phyloP scores from a whole-genome alignment of 2,113 vertebrate genomes.

The Agapornis roseicollis region DNA sequence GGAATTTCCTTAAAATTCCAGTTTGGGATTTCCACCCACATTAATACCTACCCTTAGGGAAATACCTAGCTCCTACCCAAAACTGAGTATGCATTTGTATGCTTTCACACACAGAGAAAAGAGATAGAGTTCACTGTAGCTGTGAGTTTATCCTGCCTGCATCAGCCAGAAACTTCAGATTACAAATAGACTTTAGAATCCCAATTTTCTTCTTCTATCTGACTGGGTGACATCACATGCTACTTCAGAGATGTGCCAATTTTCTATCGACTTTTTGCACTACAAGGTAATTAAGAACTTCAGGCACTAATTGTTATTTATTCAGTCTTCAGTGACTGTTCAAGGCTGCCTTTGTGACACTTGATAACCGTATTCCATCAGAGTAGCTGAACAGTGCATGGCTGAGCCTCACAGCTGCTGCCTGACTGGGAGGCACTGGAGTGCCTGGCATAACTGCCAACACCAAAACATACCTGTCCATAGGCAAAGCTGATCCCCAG shows the following conservation, averaged over 20 bases:
- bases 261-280: neutral
- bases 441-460: rapidly evolving
- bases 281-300: neutral
- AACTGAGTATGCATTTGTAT: neutral
- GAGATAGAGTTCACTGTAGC: neutral
- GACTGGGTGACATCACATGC: neutral
- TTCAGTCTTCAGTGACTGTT: neutral
- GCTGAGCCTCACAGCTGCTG: neutral
- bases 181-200: neutral
- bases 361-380: rapidly evolving
- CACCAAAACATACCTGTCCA: neutral
- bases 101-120: neutral
- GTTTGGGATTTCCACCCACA: neutral
- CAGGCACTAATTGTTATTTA: neutral
- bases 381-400: neutral
- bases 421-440: neutral
- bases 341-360: neutral
- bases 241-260: rapidly evolving
- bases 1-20: neutral
- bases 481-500: neutral
- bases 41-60: neutral
- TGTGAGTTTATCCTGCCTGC: neutral
- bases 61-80: neutral
- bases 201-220: neutral
- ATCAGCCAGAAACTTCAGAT: neutral